phyloP scores from a whole-genome alignment of 2,113 vertebrate species.

The Macrotis lagotis region DNA sequence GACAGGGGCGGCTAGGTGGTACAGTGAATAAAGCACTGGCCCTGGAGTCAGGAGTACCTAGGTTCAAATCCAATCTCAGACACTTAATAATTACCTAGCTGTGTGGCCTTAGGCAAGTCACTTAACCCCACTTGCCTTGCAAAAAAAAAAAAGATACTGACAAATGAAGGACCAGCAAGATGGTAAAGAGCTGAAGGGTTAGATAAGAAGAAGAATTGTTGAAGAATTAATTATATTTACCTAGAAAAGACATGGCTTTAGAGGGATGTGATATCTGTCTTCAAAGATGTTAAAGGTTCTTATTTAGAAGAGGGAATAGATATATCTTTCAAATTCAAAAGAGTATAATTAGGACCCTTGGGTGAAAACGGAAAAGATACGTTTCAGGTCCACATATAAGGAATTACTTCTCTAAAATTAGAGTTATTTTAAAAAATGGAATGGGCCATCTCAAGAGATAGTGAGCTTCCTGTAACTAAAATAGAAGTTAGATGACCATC shows the following conservation, averaged over 20 bases:
- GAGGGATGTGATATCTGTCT: neutral
- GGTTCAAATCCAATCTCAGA: too few relatives aligned
- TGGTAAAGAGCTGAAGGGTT: neutral
- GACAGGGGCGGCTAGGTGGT: too few relatives aligned
- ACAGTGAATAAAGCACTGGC: too few relatives aligned
- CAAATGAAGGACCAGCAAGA: neutral
- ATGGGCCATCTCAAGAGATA: neutral
- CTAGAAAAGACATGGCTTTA: neutral
- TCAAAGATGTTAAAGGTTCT: neutral
- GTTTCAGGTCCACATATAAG: neutral
- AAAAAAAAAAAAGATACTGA: neutral
- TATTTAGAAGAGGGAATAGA: neutral
- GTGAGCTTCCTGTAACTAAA: neutral
- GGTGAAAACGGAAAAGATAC: neutral
- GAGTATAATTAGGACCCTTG: neutral
- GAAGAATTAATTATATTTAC: neutral
- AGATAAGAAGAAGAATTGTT: neutral
- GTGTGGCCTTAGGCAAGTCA: too few relatives aligned
- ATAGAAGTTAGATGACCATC: neutral
- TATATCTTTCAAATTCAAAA: neutral
- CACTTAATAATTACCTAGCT: too few relatives aligned
- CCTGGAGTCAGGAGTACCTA: too few relatives aligned
- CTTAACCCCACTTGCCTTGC: too few relatives aligned
- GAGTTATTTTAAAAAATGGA: neutral
- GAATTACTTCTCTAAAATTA: neutral